These are phyloP conservation scores for Nomada ferruginata DNA, from an alignment of 2,888 invertebrate genomes.

Conservation along the genomic window DNA sequence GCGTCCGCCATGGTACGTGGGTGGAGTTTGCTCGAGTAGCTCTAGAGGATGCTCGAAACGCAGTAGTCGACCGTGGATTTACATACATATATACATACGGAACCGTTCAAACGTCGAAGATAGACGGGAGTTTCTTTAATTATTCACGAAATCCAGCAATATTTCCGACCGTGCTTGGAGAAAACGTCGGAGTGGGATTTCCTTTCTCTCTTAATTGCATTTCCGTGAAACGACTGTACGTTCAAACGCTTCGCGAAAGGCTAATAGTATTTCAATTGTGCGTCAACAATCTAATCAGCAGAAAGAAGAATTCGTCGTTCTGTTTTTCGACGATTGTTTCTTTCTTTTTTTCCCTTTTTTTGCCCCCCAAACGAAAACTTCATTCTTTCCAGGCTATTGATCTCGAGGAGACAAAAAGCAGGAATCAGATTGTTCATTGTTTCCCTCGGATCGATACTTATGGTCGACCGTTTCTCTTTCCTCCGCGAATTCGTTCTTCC, in stretches of 20 bases:
- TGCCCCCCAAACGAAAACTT: not conserved
- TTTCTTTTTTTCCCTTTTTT: not conserved
- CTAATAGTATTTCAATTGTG: not conserved
- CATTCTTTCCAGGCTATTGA: constrained; percentile 22
- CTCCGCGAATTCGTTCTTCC: constrained; percentile 25
- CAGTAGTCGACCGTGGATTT: constrained; percentile 56
- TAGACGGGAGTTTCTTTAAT: constrained; percentile 57
- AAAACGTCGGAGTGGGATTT: constrained; percentile 8
- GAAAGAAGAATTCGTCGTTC: too few relatives aligned
- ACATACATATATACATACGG: constrained; percentile 35
- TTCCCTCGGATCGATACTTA: constrained; percentile 1
- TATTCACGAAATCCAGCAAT: constrained; percentile 47
- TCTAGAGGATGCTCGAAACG: constrained; percentile 57
- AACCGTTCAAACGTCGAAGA: constrained; percentile 50
- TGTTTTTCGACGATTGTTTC: not conserved
- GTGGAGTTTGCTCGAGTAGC: constrained; percentile 56
- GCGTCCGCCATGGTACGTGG: constrained; percentile 51
- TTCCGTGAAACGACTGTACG: constrained; percentile 6
- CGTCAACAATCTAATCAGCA: not conserved
- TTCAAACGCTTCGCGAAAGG: not conserved
- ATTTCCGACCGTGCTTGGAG: not conserved
- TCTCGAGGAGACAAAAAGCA: constrained; percentile 12
- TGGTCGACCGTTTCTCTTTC: constrained; percentile 11
- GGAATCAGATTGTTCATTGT: constrained; percentile 35
- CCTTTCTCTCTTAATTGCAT: constrained; percentile 20